phyloP scores from a whole-genome alignment of 2,797 vertebrate species.

The Pangasius mekongensis region DNA sequence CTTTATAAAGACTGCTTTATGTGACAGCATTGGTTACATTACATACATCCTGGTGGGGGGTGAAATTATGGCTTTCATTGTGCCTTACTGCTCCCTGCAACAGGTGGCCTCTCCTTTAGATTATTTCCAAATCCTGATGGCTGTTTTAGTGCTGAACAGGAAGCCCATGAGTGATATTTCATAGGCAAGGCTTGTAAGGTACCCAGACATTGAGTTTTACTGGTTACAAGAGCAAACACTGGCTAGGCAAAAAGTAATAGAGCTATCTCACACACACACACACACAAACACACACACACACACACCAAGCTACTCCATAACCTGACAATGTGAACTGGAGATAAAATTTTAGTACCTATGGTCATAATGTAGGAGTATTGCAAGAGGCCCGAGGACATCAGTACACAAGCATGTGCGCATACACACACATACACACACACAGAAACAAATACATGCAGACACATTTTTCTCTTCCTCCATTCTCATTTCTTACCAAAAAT shows the following conservation, averaged over 20 bases:
- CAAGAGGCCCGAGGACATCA: conserved; percentile 37
- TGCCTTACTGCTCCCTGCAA: conserved; percentile 57
- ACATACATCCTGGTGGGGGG: conserved; percentile 40
- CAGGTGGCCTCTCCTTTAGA: conserved; percentile 76
- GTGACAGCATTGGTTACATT: conserved; percentile 63
- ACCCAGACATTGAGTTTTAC: conserved; percentile 63
- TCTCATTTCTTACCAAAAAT: background rate
- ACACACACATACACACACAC: background rate
- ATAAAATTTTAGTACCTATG: conserved; percentile 77
- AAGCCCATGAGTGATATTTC: conserved; percentile 66
- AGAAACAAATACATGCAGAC: background rate
- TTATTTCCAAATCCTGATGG: conserved; percentile 70
- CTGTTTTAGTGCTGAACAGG: conserved; percentile 66
- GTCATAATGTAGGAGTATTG: conserved; percentile 64
- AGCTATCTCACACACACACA: conserved; percentile 34
- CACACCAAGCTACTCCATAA: conserved; percentile 61
- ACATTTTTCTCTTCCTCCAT: background rate
- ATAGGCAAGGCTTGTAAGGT: conserved; percentile 63
- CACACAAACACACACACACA: conserved; percentile 36
- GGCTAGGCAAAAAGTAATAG: conserved; percentile 55
- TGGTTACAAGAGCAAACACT: conserved; percentile 58
- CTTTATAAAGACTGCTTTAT: conserved; percentile 64
- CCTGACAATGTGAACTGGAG: conserved; percentile 69
- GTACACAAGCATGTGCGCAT: conserved; percentile 18
- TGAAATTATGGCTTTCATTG: conserved; percentile 51